Conservation (phyloP, 2,888 invertebrate genomes). For the Dermolepida albohirtum region DNA sequence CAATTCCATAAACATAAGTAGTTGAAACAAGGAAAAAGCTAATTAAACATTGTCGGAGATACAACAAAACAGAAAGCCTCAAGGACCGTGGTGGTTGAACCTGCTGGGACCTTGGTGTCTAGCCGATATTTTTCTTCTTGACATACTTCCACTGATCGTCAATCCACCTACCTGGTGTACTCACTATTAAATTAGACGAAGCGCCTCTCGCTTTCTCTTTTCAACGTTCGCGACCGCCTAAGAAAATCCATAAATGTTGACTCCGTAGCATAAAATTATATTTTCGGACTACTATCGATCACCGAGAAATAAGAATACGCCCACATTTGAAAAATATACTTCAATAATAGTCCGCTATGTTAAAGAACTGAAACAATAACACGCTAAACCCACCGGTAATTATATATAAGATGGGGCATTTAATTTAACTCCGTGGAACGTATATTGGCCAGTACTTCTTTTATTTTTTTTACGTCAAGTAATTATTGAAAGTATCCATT, state of each 20-base stretch:
- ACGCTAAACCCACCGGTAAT: conserved; percentile 42
- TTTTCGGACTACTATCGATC: conserved; percentile 56
- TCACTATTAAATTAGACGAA: conserved; percentile 53
- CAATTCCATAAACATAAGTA: too few relatives aligned
- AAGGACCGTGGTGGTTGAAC: conserved; percentile 26
- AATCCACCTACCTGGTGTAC: conserved; percentile 54
- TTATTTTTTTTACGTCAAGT: neutral
- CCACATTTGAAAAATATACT: conserved; percentile 57
- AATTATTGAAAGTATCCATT: conserved; percentile 12
- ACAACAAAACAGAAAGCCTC: conserved; percentile 24
- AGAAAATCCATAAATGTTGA: conserved; percentile 43
- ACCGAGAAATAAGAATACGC: conserved; percentile 55
- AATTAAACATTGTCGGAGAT: conserved; percentile 25
- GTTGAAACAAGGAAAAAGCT: conserved; percentile 2
- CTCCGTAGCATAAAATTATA: conserved; percentile 52
- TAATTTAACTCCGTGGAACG: conserved; percentile 40
- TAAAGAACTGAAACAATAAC: conserved; percentile 33
- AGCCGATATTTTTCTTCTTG: conserved; percentile 55
- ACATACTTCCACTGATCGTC: conserved; percentile 53
- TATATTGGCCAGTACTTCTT: conserved; percentile 23
- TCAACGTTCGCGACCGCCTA: conserved; percentile 42
- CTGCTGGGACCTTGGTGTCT: conserved; percentile 50
- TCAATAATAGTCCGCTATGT: conserved; percentile 52
- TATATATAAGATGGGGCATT: conserved; percentile 48
- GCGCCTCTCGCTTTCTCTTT: conserved; percentile 47